Evolutionary conservation across 2,888 invertebrate species (phyloP), one percentile per base, ranked within the genome.

Genomic region (Acheta domesticus): DNA sequence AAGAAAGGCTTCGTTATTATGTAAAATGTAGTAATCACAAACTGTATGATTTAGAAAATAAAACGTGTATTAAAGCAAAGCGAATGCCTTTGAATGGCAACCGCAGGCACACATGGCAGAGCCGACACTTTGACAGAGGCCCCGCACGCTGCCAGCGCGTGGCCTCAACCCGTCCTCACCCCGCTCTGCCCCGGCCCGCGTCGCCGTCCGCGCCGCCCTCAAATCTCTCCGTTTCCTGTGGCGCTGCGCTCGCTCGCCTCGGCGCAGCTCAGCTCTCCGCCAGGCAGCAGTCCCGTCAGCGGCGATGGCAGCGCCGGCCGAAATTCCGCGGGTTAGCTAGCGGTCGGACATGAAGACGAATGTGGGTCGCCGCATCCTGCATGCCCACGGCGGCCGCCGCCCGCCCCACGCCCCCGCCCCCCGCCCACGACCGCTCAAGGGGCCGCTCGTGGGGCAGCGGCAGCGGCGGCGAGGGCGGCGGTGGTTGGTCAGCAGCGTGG

Each of bases 161-260:
- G 62, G 62, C n/a, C 62, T 19, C 11, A 16, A 62, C n/a, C 8
- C 36, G 5, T 36, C 36, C 36, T 36, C 36, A 36, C 36, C 36
- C 36, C 36, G 5, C 11, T 1, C 36, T 8, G 36, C 36, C 36
- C 62, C 3, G 5, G 62, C n/a, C 62, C 16, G 14, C 62, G 62
- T 62, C 62, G 50, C 62, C n/a, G n/a, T n/a, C n/a, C n/a, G n/a
- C n/a, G n/a, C n/a, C 62, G 14, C 62, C 62, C n/a, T 14, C 62
- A 62, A 62, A 62, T 62, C 62, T 62, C 62, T n/a, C 62, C 62
- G 62, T 62, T 62, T 62, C 62, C 62, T 62, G 62, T 62, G n/a
- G 62, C 62, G 62, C 16, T 36, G 5, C 36, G 36, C 36, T 36
- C 36, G 36, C 36, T 5, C 36, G 36, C 5, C 36, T 3, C 36